phyloP scores from a whole-genome alignment of 2,888 invertebrate genomes.

The Heliconius cydno region DNA sequence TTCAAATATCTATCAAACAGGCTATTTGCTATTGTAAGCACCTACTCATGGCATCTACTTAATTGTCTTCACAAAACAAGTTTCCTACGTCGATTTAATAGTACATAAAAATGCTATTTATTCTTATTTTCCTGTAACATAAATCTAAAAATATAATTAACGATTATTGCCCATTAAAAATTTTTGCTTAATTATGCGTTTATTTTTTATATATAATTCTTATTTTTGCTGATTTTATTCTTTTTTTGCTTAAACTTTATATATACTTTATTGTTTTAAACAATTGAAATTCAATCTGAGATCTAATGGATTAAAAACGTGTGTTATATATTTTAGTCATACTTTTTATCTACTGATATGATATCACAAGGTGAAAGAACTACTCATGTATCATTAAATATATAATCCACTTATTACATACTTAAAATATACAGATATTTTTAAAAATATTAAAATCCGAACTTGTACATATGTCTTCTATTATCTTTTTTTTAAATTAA shows the following conservation, averaged over 20 bases:
- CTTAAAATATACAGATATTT: background rate
- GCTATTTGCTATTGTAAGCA: background rate
- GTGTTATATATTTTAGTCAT: slow-evolving; percentile 34
- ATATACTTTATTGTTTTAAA: too few species aligned
- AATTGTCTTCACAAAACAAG: slow-evolving; percentile 45
- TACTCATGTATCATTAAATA: background rate
- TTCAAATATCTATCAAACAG: background rate
- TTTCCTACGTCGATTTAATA: slow-evolving; percentile 44
- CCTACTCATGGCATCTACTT: slow-evolving; percentile 25
- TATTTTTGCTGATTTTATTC: background rate
- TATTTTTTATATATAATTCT: background rate
- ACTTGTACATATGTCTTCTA: background rate
- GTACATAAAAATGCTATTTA: slow-evolving; percentile 28
- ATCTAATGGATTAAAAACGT: background rate
- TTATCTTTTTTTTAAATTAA: background rate
- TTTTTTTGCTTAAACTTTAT: background rate
- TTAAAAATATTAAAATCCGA: background rate
- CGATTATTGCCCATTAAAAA: background rate
- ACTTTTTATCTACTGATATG: slow-evolving; percentile 53
- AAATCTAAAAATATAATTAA: background rate
- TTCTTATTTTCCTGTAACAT: slow-evolving; percentile 12
- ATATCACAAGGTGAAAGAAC: slow-evolving; percentile 38
- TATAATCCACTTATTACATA: too few species aligned
- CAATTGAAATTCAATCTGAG: background rate
- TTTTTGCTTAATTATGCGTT: background rate